Percentiles rank a stretch among this genome's conserved stretches.
phyloP scores from a whole-genome alignment of 2,888 invertebrate species.

The Agrotis exclamationis region DNA sequence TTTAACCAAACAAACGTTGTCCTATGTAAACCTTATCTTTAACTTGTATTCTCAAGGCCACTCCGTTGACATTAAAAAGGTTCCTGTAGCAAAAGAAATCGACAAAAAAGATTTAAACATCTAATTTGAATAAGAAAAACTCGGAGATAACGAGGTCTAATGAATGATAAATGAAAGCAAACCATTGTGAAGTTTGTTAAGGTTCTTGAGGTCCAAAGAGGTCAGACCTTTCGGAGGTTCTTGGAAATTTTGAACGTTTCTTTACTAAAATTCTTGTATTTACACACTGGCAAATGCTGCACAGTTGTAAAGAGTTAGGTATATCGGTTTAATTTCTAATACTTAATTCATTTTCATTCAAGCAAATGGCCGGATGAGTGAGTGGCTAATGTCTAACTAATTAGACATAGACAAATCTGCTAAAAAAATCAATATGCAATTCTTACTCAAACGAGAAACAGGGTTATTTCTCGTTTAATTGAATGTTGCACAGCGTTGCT shows the following conservation, averaged over 20 bases:
- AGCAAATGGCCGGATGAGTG: too few relatives aligned
- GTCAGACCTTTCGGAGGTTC: background rate
- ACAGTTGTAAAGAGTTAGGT: too few relatives aligned
- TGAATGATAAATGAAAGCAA: conserved; percentile 62
- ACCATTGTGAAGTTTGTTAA: conserved; percentile 39
- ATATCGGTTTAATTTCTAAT: too few relatives aligned
- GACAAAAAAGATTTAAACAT: conserved; percentile 53
- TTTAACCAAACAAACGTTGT: conserved; percentile 35
- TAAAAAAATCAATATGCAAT: too few relatives aligned
- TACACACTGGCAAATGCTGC: background rate
- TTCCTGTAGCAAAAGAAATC: conserved; percentile 41
- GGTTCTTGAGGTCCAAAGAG: conserved; percentile 31
- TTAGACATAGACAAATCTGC: too few relatives aligned
- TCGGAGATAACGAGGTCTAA: conserved; percentile 55
- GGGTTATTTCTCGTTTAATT: too few relatives aligned
- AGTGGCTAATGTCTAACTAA: too few relatives aligned
- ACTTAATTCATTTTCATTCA: too few relatives aligned
- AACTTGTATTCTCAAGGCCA: conserved; percentile 36
- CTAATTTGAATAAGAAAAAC: conserved; percentile 59
- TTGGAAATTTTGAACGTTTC: background rate
- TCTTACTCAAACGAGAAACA: too few relatives aligned
- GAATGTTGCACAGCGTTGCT: too few relatives aligned
- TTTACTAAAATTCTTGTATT: background rate
- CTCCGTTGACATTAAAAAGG: conserved; percentile 37
- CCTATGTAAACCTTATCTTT: conserved; percentile 36